Base-by-base conservation (phyloP, 2,797 vertebrate genomes). In the Paguma larvata region DNA sequence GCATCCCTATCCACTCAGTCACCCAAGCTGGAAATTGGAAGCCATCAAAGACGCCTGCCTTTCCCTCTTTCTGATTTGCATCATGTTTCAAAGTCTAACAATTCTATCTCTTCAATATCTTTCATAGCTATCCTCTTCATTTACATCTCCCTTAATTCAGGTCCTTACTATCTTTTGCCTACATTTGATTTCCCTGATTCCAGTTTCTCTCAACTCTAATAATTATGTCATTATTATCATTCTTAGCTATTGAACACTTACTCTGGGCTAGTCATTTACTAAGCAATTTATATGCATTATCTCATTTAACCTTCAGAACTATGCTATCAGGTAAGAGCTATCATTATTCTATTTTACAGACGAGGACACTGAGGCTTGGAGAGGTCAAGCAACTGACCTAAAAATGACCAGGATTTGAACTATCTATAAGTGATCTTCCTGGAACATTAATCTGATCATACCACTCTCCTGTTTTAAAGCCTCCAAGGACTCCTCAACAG, bases 291-390 rank as follows among this genome's bases (percentile, higher is more conserved):
- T 89, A n/a, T 46, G 41, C 19, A 73, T 92, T 48, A 92, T 92
- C 51, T 77, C 68, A 19, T 82, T 95, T 96, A 94, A 94, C 89
- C 44, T 85, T 85, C 67, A 92, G 67, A 90, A 95, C 27, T 34
- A 80, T 21, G 21, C 6, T 70, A 9, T 34, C 44, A 48, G 46
- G 38, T 78, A 53, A 15, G 67, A 95, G 53, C n/a, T 80, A 46
- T 53, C 46, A 89, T 90, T 94, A 87, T 56, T 84, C 44, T 77
- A 44, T 56, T 87, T 89, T 93, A 97, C 19, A 94, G 34, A 89
- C n/a, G 23, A 95, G 59, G 79, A 94, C 78, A 87, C 38, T 48
- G 84, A 87, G 46, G 15, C 41, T 82, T 44, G 92, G 8, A 75
- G 21, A 86, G 53, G 94, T 65, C 38, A 94, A 91, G 41, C 27